Percentiles rank a stretch among this genome's conserved stretches.
Conservation (phyloP, 2,113 vertebrate genomes). For the Blennius ocellaris region DNA sequence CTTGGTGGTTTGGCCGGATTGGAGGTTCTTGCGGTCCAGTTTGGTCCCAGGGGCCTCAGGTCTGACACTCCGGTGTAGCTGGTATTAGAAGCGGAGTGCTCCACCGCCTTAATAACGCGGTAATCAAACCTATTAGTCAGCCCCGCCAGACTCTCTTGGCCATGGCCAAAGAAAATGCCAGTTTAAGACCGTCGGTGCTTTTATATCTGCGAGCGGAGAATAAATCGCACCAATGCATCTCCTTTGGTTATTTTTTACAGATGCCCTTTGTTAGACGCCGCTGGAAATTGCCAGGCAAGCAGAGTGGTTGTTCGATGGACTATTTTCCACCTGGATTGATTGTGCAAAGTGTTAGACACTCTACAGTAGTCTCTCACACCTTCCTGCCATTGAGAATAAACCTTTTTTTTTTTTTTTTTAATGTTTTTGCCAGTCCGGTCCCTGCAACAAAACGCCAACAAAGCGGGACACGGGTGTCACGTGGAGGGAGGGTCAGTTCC, state of each 20-base stretch:
- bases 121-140: too few relatives aligned
- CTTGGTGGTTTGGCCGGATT: too few relatives aligned
- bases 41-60: too few relatives aligned
- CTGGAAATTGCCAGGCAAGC: constrained; percentile 21
- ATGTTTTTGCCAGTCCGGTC: background rate
- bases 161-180: too few relatives aligned
- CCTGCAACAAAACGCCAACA: constrained; percentile 11
- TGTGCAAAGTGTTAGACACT: constrained; percentile 31
- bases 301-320: constrained; percentile 45
- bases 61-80: too few relatives aligned
- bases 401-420: background rate
- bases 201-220: constrained; percentile 1
- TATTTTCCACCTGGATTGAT: constrained; percentile 54
- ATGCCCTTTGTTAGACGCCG: constrained; percentile 33
- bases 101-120: too few relatives aligned
- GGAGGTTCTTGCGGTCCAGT: too few relatives aligned
- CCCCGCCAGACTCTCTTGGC: too few relatives aligned
- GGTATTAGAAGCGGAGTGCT: too few relatives aligned
- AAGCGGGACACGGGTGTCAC: background rate
- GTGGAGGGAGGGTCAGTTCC: constrained; percentile 11
- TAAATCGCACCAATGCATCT: constrained; percentile 21
- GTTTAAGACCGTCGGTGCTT: too few relatives aligned
- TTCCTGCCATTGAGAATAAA: constrained; percentile 38
- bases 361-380: constrained; percentile 19
- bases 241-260: constrained; percentile 25